A percentile compares a stretch with the other conserved stretches of the same genome.
These are phyloP conservation scores for Ophion obscuratus DNA, from an alignment of 2,888 invertebrate genomes.

Conservation along the genomic window DNA sequence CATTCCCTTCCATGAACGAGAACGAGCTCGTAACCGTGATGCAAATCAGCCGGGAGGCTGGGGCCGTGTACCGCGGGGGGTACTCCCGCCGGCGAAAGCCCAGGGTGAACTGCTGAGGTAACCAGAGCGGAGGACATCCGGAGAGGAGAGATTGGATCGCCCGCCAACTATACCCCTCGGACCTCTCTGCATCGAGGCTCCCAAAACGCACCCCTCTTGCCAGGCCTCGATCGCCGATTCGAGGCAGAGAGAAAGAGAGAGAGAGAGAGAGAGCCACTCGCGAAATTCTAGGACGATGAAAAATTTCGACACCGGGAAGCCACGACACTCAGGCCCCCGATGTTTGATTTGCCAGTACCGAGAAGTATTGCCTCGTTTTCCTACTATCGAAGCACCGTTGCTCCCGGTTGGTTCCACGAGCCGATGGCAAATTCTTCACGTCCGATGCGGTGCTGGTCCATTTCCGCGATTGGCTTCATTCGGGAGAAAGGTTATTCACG, in stretches of 20 bases:
- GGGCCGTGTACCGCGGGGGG: conserved; percentile 68
- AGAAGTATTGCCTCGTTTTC: no score
- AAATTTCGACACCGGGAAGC: conserved; percentile 61
- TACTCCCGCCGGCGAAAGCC: conserved; percentile 42
- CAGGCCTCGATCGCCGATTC: no score
- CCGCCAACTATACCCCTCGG: conserved; percentile 58
- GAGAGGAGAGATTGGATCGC: conserved; percentile 66
- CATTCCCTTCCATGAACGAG: conserved; percentile 71
- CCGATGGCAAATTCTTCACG: no score
- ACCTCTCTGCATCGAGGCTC: conserved; percentile 6
- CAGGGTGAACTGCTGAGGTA: conserved; percentile 52
- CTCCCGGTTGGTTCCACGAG: no score
- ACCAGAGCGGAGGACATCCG: conserved; percentile 62
- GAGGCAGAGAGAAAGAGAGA: no score
- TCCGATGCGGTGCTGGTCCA: no score
- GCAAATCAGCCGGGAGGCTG: conserved; percentile 78
- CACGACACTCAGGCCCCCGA: conserved; percentile 31
- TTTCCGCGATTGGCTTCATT: no score
- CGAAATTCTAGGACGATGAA: conserved; percentile 58
- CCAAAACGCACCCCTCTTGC: conserved; percentile 28
- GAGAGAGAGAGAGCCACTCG: conserved; percentile 45
- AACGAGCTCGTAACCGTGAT: conserved; percentile 81
- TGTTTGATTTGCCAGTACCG: conserved; percentile 21
- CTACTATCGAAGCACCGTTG: no score
- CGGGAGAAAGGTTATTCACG: no score